Conservation (phyloP, 1,140 invertebrate genomes). For the Anoplophora glabripennis region DNA sequence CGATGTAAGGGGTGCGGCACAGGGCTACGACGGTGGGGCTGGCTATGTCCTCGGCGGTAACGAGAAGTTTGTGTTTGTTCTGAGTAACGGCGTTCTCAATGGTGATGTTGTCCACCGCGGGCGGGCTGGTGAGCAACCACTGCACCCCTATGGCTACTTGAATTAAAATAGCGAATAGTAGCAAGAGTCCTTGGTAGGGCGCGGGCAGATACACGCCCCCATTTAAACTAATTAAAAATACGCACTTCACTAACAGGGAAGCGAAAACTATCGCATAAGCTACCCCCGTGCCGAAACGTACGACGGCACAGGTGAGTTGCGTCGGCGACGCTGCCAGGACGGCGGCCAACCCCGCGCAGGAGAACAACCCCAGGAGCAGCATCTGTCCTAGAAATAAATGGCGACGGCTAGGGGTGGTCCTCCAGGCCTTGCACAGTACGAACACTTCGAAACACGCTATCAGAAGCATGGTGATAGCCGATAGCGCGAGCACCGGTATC, state of each 20-base stretch:
- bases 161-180: conserved; percentile 86
- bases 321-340: conserved; percentile 78
- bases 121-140: conserved; percentile 76
- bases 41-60: conserved; percentile 48
- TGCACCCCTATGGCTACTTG: conserved; percentile 86
- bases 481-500: conserved; percentile 75
- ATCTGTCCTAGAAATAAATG: conserved; percentile 90
- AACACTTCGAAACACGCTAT: conserved; percentile 85
- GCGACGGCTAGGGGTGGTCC: conserved; percentile 76
- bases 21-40: conserved; percentile 47
- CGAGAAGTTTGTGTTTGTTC: conserved; percentile 45
- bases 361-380: conserved; percentile 81
- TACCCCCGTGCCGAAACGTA: conserved; percentile 80
- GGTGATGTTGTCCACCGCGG: conserved; percentile 56
- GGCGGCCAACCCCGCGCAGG: conserved; percentile 76
- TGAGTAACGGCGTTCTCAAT: conserved; percentile 37
- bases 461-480: conserved; percentile 73
- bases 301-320: conserved; percentile 76
- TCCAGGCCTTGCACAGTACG: conserved; percentile 82
- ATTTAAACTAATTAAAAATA: conserved; percentile 88
- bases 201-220: conserved; percentile 90
- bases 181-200: conserved; percentile 82
- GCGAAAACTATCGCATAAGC: conserved; percentile 88
- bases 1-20: conserved; percentile 64
- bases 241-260: conserved; percentile 88